Percentiles rank a stretch among this genome's conserved stretches.
phyloP scores from a whole-genome alignment of 2,113 vertebrate species.

The Apeltes quadracus region DNA sequence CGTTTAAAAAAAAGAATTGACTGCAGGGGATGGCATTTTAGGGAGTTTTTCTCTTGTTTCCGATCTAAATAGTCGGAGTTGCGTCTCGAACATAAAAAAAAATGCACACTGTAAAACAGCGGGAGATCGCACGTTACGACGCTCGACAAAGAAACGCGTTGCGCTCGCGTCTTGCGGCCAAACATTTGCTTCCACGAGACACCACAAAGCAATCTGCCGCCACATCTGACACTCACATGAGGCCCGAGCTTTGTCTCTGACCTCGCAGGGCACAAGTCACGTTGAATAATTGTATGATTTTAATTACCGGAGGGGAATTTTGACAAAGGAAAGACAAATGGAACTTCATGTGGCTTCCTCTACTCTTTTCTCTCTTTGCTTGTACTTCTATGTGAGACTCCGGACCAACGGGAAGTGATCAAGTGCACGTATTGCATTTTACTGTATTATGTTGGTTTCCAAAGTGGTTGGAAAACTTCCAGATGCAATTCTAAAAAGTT shows the following conservation, averaged over 20 bases:
- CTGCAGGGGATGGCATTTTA: too few species aligned
- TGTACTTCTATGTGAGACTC: slow-evolving; percentile 1
- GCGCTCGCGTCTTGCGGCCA: slow-evolving; percentile 32
- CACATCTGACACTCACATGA: slow-evolving; percentile 75
- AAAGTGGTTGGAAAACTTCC: background rate
- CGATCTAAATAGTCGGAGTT: slow-evolving; percentile 1
- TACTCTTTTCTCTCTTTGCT: background rate
- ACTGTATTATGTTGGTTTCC: background rate
- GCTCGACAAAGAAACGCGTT: slow-evolving; percentile 41
- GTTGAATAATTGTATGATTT: slow-evolving; percentile 62
- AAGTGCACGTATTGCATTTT: too few species aligned
- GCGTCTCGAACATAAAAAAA: slow-evolving; percentile 17
- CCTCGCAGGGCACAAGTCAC: slow-evolving; percentile 55
- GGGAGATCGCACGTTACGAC: slow-evolving; percentile 14
- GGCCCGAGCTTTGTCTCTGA: slow-evolving; percentile 65
- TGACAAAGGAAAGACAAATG: slow-evolving; percentile 41
- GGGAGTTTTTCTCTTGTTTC: background rate
- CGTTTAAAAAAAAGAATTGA: too few species aligned
- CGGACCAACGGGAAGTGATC: background rate
- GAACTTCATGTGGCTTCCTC: slow-evolving; percentile 47
- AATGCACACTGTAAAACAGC: slow-evolving; percentile 29
- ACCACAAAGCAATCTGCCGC: slow-evolving; percentile 68
- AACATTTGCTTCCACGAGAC: slow-evolving; percentile 59
- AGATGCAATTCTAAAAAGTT: background rate
- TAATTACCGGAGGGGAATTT: slow-evolving; percentile 67